phyloP scores from a whole-genome alignment of 2,797 vertebrate genomes.

The Sebastes ruberrimus region DNA sequence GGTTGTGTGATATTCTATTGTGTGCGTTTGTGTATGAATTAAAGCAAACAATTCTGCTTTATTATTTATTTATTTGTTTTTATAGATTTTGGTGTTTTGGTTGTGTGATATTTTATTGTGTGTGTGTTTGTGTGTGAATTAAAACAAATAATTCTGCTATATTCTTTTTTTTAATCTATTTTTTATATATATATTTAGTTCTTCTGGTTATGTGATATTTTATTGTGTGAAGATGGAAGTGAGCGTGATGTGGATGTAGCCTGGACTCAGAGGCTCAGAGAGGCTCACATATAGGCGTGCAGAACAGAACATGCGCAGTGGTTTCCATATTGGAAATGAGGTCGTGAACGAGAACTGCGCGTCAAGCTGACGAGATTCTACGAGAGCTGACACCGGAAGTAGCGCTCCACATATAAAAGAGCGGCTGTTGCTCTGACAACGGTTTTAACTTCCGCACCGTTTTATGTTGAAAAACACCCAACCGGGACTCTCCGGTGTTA shows the following conservation, averaged over 20 bases:
- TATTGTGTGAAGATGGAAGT: constrained; percentile 76
- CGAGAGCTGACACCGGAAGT: constrained; percentile 33
- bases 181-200: too few relatives aligned
- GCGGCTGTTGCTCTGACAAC: not conserved
- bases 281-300: constrained; percentile 75
- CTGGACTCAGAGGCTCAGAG: constrained; percentile 77
- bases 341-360: constrained; percentile 81
- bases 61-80: too few relatives aligned
- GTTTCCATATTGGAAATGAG: constrained; percentile 99
- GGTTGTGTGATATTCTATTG: too few relatives aligned
- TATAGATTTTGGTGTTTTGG: constrained; percentile 1
- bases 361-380: constrained; percentile 40
- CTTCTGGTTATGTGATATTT: constrained; percentile 36
- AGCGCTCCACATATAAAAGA: not conserved
- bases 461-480: constrained; percentile 65
- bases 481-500: not conserved
- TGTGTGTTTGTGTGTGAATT: not conserved
- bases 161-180: too few relatives aligned
- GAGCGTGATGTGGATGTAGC: constrained; percentile 70
- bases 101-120: constrained; percentile 70
- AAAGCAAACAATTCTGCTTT: too few relatives aligned
- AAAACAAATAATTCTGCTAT: too few relatives aligned
- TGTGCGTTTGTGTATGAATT: too few relatives aligned
- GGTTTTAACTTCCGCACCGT: not conserved
- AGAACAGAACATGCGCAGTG: constrained; percentile 82